Evolutionary conservation across 2,113 vertebrate genomes (phyloP).

Genomic region (Fregetta grallaria): DNA sequence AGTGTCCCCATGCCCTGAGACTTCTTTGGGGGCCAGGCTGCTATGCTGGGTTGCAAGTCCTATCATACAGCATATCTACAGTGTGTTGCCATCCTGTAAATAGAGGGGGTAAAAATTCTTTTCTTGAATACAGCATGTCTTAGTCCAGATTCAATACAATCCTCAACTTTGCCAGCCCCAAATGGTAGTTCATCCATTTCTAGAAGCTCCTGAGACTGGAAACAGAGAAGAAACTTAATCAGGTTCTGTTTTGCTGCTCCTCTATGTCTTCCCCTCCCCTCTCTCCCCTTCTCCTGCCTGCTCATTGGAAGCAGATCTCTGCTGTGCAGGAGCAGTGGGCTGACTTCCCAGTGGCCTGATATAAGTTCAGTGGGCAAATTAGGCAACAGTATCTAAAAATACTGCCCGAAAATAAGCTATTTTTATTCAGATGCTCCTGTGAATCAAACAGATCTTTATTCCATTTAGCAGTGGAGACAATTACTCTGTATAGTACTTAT

Average conservation of each 20-base stretch:
- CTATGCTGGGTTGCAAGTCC: not conserved
- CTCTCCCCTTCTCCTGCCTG: not conserved
- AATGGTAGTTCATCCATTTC: slow-evolving; percentile 8
- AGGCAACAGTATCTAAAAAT: not conserved
- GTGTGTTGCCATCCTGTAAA: not conserved
- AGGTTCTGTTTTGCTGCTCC: not conserved
- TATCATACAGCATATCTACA: not conserved
- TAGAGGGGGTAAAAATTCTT: not conserved
- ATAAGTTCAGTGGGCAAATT: not conserved
- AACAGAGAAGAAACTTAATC: not conserved
- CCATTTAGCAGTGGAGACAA: not conserved
- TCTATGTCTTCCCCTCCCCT: not conserved
- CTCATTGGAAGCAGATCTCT: not conserved
- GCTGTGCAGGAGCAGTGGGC: slow-evolving; percentile 9
- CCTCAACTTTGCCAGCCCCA: not conserved
- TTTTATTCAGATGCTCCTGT: not conserved
- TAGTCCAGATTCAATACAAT: not conserved
- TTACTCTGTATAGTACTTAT: not conserved
- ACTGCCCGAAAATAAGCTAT: not conserved
- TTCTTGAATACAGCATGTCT: not conserved
- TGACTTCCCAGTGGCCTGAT: slow-evolving; percentile 42
- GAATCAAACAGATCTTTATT: not conserved
- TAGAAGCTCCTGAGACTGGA: not conserved
- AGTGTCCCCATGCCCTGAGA: not conserved
- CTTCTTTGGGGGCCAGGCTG: not conserved